These are phyloP conservation scores for Laticauda laticaudata DNA, from an alignment of 2,113 vertebrate genomes.

Conservation along the genomic window DNA sequence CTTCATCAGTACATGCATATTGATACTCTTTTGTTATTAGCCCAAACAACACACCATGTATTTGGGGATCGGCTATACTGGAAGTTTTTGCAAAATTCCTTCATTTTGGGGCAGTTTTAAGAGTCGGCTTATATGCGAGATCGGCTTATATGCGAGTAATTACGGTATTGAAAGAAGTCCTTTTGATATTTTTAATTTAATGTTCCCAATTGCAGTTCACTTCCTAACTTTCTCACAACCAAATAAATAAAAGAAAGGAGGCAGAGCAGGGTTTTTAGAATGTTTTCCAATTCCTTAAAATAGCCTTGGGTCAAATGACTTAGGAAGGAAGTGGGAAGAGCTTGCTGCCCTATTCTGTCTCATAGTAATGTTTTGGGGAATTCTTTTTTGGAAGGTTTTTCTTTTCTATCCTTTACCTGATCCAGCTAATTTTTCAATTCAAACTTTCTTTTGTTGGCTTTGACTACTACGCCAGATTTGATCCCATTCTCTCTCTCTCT, in stretches of 20 bases:
- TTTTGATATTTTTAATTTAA: not conserved
- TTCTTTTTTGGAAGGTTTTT: not conserved
- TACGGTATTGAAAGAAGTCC: not conserved
- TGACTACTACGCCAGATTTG: not conserved
- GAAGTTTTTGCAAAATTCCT: too few species aligned
- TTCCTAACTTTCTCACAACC: not conserved
- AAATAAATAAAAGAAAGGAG: not conserved
- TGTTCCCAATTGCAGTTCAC: not conserved
- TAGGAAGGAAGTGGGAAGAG: not conserved
- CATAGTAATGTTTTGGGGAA: not conserved
- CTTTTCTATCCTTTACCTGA: not conserved
- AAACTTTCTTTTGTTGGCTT: not conserved
- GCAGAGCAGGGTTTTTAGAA: not conserved
- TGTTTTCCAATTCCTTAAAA: not conserved
- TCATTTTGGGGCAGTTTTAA: too few species aligned
- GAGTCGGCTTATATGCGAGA: too few species aligned
- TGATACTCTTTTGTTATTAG: too few species aligned
- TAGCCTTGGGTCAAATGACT: not conserved
- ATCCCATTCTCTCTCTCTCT: not conserved
- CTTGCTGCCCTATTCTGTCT: not conserved
- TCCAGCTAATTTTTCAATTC: not conserved
- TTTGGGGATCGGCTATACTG: too few species aligned
- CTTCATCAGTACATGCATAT: too few species aligned
- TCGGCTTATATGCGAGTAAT: too few species aligned
- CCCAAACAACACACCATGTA: too few species aligned